A percentile compares a stretch with the other conserved stretches of the same genome.
Conservation (phyloP, 2,888 invertebrate genomes). For the Agrochola macilenta region DNA sequence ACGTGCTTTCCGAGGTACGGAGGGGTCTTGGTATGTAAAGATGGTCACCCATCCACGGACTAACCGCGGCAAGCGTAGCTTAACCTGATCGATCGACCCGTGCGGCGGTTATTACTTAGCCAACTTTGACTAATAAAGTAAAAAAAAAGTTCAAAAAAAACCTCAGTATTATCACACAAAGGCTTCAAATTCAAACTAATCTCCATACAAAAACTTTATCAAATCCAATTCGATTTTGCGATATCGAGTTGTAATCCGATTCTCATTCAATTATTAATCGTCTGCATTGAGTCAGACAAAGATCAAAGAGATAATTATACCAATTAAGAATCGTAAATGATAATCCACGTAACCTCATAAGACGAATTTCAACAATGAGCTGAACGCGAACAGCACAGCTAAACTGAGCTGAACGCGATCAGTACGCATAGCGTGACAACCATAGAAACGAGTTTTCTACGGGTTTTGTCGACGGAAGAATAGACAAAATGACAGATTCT, state of each 20-base stretch:
- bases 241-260: conserved; percentile 38
- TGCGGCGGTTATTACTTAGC: no score
- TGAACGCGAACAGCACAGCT: not conserved
- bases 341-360: conserved; percentile 5
- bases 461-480: no score
- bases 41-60: no score
- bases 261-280: conserved; percentile 24
- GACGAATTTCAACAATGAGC: not conserved
- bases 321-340: conserved; percentile 20
- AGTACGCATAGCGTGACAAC: not conserved
- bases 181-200: not conserved
- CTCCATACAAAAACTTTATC: not conserved
- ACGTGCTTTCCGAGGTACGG: no score
- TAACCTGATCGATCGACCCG: no score
- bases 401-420: not conserved
- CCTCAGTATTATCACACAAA: not conserved
- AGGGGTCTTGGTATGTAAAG: no score
- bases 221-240: conserved; percentile 20
- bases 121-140: not conserved
- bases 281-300: conserved; percentile 13
- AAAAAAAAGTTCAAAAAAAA: not conserved
- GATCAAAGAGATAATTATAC: conserved; percentile 38
- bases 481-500: no score
- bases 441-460: no score
- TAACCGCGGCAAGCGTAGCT: no score